These are phyloP conservation scores for Ectemnius cavifrons DNA, from an alignment of 2,888 invertebrate genomes.

Conservation along the genomic window DNA sequence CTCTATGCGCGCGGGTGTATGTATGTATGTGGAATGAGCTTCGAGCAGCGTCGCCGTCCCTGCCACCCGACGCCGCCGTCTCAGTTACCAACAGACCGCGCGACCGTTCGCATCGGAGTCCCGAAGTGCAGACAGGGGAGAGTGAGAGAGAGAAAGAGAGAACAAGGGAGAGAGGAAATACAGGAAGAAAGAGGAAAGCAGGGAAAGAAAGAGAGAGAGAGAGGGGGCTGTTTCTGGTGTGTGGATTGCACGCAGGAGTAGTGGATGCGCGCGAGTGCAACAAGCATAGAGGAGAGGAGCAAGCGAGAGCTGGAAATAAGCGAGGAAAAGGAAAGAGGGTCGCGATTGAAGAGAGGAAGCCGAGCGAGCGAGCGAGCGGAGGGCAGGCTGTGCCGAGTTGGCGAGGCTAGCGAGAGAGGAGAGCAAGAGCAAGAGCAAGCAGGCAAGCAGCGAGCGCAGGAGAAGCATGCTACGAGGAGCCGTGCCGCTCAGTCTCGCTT, in stretches of 20 bases:
- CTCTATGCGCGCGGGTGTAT: neutral
- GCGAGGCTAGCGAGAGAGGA: conserved; percentile 10
- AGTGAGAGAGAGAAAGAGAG: conserved; percentile 11
- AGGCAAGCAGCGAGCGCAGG: conserved; percentile 23
- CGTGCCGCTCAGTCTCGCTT: conserved; percentile 61
- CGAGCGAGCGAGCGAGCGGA: conserved; percentile 11
- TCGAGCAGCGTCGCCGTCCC: conserved; percentile 30
- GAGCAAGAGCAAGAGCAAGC: conserved; percentile 22
- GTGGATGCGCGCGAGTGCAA: conserved; percentile 8
- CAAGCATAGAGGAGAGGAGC: conserved; percentile 6
- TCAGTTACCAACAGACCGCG: conserved; percentile 74
- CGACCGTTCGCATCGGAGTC: conserved; percentile 64
- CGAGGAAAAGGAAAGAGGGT: conserved; percentile 11
- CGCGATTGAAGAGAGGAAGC: neutral
- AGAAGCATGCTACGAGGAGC: conserved; percentile 42
- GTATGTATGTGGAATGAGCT: neutral
- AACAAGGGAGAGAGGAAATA: conserved; percentile 38
- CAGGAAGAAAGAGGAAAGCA: conserved; percentile 22
- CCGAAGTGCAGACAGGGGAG: conserved; percentile 40
- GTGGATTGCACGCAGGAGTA: conserved; percentile 12
- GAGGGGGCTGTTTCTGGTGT: too few relatives aligned
- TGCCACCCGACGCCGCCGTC: conserved; percentile 48
- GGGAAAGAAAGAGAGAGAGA: conserved; percentile 8
- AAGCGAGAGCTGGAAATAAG: conserved; percentile 14
- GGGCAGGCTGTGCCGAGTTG: too few relatives aligned